A percentile compares a stretch with the other conserved stretches of the same genome.
phyloP scores from a whole-genome alignment of 2,888 invertebrate genomes.

The Falcaria lacertinaria region DNA sequence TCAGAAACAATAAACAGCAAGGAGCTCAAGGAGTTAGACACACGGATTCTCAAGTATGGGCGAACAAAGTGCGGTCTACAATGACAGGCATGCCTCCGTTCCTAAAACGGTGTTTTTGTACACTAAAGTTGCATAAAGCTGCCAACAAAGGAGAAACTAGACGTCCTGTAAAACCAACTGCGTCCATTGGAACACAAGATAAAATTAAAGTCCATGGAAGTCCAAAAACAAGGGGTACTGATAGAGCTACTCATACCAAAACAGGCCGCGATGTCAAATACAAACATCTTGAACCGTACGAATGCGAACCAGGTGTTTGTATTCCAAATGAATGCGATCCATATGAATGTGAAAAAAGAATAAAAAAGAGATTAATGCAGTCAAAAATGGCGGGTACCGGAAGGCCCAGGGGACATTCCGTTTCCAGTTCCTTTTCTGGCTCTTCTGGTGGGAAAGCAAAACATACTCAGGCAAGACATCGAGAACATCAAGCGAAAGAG shows the following conservation, averaged over 20 bases:
- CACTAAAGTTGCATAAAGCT: conserved; percentile 27
- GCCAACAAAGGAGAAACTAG: background rate
- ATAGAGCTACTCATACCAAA: conserved; percentile 11
- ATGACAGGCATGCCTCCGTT: conserved; percentile 21
- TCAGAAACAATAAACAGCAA: conserved; percentile 14
- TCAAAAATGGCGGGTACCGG: conserved; percentile 12
- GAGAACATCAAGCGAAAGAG: background rate
- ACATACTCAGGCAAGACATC: conserved; percentile 6
- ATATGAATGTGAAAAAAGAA: conserved; percentile 27
- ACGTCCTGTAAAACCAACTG: background rate
- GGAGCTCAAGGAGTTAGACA: conserved; percentile 8
- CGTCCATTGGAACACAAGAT: background rate
- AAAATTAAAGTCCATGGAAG: background rate
- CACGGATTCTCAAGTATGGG: conserved; percentile 20
- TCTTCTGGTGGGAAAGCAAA: conserved; percentile 5
- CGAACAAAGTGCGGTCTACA: conserved; percentile 15
- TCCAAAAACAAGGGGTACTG: conserved; percentile 4
- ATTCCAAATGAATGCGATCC: conserved; percentile 35
- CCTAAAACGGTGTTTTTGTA: conserved; percentile 39
- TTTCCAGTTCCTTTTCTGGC: conserved; percentile 5
- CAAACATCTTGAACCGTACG: conserved; percentile 24
- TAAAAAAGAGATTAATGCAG: conserved; percentile 17
- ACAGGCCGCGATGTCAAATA: conserved; percentile 6
- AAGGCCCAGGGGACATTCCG: conserved; percentile 4
- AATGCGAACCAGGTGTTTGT: conserved; percentile 39